Base-by-base conservation (phyloP, 2,888 invertebrate species). In the Diloba caeruleocephala region DNA sequence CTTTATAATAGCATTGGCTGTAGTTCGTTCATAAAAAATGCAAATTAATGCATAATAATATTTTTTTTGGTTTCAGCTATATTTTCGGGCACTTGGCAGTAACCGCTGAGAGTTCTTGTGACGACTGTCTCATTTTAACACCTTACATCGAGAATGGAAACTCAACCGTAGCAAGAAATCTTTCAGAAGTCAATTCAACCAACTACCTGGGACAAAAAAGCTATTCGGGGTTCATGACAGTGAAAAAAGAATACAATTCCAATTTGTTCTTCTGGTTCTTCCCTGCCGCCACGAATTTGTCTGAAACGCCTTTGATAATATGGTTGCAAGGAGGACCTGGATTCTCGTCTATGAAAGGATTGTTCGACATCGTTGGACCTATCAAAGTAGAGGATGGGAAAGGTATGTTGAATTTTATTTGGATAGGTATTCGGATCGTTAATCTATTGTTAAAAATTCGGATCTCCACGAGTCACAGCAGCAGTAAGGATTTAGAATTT, bases 301-400 rank as follows among this genome's bases (percentile, higher is more conserved):
- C 51, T 5, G 62, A 65, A 8, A 80, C 79, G 0, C 97, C 98
- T 0, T 87, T 97, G 62, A 92, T 97, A 13, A 95, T 98, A 61
- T 98, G 97, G 97, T 87, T 98, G 7, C 96, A 97, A 94, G 97
- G 98, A 13, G 97, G 97, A 0, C 97, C 97, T 0, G 98, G 94
- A 3, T 94, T 94, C 1, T 95, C 96, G 0, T 95, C 96, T 15
- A 26, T 88, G 48, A 53, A 71, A 19, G 87, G 85, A 5, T 57
- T 84, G 0, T 87, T 88, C 48, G 74, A 79, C 10, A 55, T 82
- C 2, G 71, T 84, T 13, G 88, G 88, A 10, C 88, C 88, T 1
- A 59, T 87, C 6, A 52, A 71, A 36, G 46, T 84, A 21, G 67
- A 69, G 10, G 17, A 56, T 23, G 71, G 66, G 39, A 49, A 55